Evolutionary conservation across 2,113 vertebrate genomes (phyloP), one percentile per base, ranked within the genome.

Genomic region (Phocoena sinus): DNA sequence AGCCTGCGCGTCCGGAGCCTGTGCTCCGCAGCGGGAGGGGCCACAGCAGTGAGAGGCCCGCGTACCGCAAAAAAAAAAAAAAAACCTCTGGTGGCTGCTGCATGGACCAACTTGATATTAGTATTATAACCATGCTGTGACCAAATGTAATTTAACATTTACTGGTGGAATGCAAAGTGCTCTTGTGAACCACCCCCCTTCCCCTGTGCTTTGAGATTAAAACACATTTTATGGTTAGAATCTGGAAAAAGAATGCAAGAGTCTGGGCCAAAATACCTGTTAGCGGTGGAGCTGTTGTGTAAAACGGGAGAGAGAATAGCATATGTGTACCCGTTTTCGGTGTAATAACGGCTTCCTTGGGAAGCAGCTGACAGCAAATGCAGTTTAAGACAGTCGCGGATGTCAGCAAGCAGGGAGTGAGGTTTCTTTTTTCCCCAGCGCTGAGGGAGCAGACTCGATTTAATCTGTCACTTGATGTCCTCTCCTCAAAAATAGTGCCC

Each of bases 401-500:
- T 96, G 93, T 84, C 86, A 73, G 85, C 1, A 10, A 31, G 70
- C 13, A 6, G 88, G 84, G n/a, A 47, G 63, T 8, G 63, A 94
- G 77, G 17, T n/a, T 76, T 65, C 60, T 17, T 41, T 41, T 38
- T 8, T 36, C 44, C 87, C 73, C 23, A 0, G 20, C 21, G 6
- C 28, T 31, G 76, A 73, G 58, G 91, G 60, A 82, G 67, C 68
- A 44, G 84, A 84, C 92, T 93, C 9, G 2, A 95, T 77, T 90
- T 67, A 90, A 96, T 97, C 82, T 96, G 96, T 95, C 83, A 67
- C 62, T 96, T 41, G 85, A 87, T 93, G 96, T 94, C 87, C 89
- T 96, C 93, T 71, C 62, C 79, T 97, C 94, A 95, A 97, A 97
- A 95, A 74, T 92, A 89, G 93, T 77, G 83, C 87, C 74, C 17